phyloP scores from a whole-genome alignment of 2,888 invertebrate species.

The Cheilosia pagana region DNA sequence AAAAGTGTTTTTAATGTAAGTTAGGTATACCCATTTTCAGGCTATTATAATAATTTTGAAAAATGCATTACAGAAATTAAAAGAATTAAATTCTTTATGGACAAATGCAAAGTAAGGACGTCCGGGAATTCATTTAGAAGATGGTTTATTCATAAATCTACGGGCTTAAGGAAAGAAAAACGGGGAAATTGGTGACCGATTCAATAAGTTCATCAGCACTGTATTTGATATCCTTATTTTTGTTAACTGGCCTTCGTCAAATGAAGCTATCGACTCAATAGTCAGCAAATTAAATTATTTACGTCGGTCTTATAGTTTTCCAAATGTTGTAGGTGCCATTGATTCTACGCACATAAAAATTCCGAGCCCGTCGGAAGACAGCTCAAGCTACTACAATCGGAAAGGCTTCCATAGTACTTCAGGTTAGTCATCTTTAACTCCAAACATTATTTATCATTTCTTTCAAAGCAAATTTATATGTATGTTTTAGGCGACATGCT shows the following conservation, averaged over 20 bases:
- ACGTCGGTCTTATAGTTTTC: conserved; percentile 12
- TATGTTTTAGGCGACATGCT: too few species aligned
- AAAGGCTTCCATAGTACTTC: too few species aligned
- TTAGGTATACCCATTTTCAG: too few species aligned
- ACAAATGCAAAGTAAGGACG: too few species aligned
- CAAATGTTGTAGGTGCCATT: conserved; percentile 9
- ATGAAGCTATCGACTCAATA: background rate
- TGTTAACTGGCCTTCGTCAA: background rate
- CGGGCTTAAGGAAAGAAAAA: background rate
- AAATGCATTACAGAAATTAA: too few species aligned
- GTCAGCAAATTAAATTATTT: conserved; percentile 1
- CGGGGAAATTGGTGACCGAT: conserved; percentile 5
- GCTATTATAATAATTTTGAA: too few species aligned
- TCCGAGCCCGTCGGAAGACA: conserved; percentile 4
- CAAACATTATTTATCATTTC: too few species aligned
- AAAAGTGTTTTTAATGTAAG: too few species aligned
- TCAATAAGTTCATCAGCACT: background rate
- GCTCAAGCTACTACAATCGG: conserved; percentile 15
- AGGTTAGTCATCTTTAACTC: too few species aligned
- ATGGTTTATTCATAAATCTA: too few species aligned
- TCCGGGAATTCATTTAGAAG: background rate
- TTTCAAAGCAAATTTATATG: too few species aligned
- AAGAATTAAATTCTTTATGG: too few species aligned
- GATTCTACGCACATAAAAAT: conserved; percentile 1
- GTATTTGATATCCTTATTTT: conserved; percentile 1